phyloP scores from a whole-genome alignment of 2,888 invertebrate genomes.

The Brenthis hecate region DNA sequence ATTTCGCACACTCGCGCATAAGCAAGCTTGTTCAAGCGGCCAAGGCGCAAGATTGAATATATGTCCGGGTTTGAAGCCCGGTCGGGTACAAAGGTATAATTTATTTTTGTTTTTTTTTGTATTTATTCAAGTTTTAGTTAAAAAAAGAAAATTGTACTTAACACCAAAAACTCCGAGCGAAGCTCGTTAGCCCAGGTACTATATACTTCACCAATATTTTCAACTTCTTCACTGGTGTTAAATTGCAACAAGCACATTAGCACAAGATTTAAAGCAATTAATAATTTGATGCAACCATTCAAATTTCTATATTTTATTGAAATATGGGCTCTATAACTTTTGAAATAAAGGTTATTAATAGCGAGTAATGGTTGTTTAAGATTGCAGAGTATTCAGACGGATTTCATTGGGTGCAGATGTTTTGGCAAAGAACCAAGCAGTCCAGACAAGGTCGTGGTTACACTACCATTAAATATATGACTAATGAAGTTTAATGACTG shows the following conservation, averaged over 20 bases:
- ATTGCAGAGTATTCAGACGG: slow-evolving; percentile 32
- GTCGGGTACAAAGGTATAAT: too few species aligned
- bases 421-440: slow-evolving; percentile 60
- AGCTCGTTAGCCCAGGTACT: too few species aligned
- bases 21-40: too few species aligned
- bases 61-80: too few species aligned
- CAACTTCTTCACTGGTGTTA: slow-evolving; percentile 9
- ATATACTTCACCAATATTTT: background rate
- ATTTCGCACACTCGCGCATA: too few species aligned
- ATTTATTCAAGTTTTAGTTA: too few species aligned
- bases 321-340: slow-evolving; percentile 10
- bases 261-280: slow-evolving; percentile 30
- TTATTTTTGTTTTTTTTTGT: too few species aligned
- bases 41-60: too few species aligned
- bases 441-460: slow-evolving; percentile 57
- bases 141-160: too few species aligned
- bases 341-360: background rate
- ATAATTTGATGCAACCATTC: slow-evolving; percentile 21
- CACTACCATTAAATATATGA: slow-evolving; percentile 31
- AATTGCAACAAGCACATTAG: slow-evolving; percentile 29
- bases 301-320: background rate
- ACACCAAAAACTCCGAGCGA: too few species aligned
- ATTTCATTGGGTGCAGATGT: slow-evolving; percentile 41
- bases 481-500: slow-evolving; percentile 13
- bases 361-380: slow-evolving; percentile 7